Evolutionary conservation across 2,113 vertebrate genomes (phyloP), one percentile per base, ranked within the genome.

Genomic region (Myotis davidii): DNA sequence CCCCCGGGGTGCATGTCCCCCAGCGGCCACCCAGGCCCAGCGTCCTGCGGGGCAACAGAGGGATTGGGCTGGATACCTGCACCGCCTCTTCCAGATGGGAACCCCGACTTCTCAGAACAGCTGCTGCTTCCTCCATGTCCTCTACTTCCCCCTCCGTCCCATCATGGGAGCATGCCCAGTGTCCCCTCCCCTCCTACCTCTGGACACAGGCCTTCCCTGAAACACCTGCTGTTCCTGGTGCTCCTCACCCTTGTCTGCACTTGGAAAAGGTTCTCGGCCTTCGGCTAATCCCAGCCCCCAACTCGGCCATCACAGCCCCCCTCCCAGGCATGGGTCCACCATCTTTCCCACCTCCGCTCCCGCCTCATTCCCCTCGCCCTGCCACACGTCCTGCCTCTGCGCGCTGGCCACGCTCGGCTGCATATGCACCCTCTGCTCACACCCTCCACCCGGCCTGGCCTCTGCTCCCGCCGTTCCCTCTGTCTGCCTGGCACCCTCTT

Each of bases 1-100:
- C 45, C 23, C 17, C 29, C 27, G 9, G 73, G 42, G 29, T 14
- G 32, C 29, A 0, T 3, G 3, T 50, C 56, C 64, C 64, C 9
- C 9, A 1, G 9, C 0, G 25, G 27, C 52, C 20, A 4, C n/a
- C 1, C 1, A 0, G 37, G 16, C 25, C 67, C 59, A 5, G 34
- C 0, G 1, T 74, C 48, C 29, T 48, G 21, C 52, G 34, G 3
- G 50, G 34, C 18, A 21, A 6, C n/a, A 42, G 2, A 9, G 29
- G 61, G 10, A 25, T 32, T 5, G n/a, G 5, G 37, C 39, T 45
- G 37, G 37, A 2, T 37, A 6, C 34, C 8, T 10, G 21, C 27
- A 72, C 27, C 59, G 14, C 32, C 56, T 34, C 34, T 9, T 59
- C 54, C n/a, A 20, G 45, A 6, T 21, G 1, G 4, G 56, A 78